A percentile compares a stretch with the other conserved stretches of the same genome.
Evolutionary conservation across 2,888 invertebrate genomes (phyloP).

Genomic region (Chrysodeixis includens): DNA sequence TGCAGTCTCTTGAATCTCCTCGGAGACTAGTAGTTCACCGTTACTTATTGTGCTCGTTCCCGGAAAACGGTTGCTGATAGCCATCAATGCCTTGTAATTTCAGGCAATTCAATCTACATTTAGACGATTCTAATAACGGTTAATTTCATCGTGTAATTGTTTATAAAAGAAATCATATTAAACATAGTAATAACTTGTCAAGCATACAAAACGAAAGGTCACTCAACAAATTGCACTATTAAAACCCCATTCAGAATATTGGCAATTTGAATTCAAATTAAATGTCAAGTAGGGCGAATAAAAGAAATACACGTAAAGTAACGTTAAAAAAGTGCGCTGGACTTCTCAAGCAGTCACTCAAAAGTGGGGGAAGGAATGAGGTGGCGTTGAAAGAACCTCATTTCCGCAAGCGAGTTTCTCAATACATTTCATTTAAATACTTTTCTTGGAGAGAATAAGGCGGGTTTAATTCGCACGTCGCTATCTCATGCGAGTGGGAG

Average conservation of each 20-base stretch:
- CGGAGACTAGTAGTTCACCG: neutral
- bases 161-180: neutral
- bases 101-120: neutral
- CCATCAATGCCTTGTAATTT: neutral
- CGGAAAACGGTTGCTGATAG: neutral
- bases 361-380: constrained; percentile 79
- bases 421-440: constrained; percentile 88
- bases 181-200: neutral
- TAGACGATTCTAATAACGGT: neutral
- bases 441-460: constrained; percentile 78
- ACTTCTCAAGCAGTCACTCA: constrained; percentile 81
- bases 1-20: neutral
- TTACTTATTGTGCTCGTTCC: neutral
- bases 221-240: constrained; percentile 21
- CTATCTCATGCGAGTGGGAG: constrained; percentile 74
- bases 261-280: constrained; percentile 37
- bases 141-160: neutral
- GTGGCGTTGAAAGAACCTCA: constrained; percentile 84
- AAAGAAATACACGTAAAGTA: constrained; percentile 59
- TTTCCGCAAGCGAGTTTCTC: constrained; percentile 85
- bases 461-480: constrained; percentile 82
- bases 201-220: neutral
- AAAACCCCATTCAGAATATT: constrained; percentile 24
- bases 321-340: constrained; percentile 69
- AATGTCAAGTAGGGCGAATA: constrained; percentile 37